Evolutionary conservation across 2,797 vertebrate species (phyloP), one percentile per base, ranked within the genome.

Genomic region (Esox lucius): DNA sequence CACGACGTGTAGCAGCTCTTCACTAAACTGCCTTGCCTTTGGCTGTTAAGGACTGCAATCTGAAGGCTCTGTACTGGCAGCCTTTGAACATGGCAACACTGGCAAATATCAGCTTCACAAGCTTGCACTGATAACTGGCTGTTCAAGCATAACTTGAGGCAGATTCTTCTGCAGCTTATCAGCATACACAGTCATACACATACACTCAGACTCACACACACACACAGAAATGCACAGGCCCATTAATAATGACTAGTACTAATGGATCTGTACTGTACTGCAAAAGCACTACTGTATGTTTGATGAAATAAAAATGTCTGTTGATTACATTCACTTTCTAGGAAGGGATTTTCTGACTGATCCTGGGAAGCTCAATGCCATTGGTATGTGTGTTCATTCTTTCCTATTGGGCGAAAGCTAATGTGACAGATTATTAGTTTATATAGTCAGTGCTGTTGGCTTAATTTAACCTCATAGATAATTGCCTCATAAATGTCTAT

Each of bases 261-360:
- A 61, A 24, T 24, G 9, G 16, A 24, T 4, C 22, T 61, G 24
- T 24, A 24, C 24, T 61, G n/a, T 66, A 19, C 1, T 33, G 4
- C 66, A 68, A 42, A 19, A 68, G 33, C 19, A 31, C 28, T 49
- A 53, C 69, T 19, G 17, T 53, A 24, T 33, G 16, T 28, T 56
- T 62, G 26, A 69, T 59, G 4, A 22, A 35, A 17, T 42, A 26
- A 13, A 19, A 17, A 28, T 68, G 3, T 61, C 26, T 77, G 16
- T n/a, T 59, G 24, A 17, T 68, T 28, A 70, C n/a, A 53, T 88
- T 82, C 4, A 78, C 87, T 90, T 83, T 90, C 80, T 88, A 98
- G 97, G 96, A 51, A 89, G 78, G 82, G 90, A 96, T 85, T 97
- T 98, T 83, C 91, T 98, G 86, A 90, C 89, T 74, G 86, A 87